These are phyloP conservation scores for Philopotamus ludificatus DNA, from an alignment of 1,140 invertebrate species.

Conservation along the genomic window DNA sequence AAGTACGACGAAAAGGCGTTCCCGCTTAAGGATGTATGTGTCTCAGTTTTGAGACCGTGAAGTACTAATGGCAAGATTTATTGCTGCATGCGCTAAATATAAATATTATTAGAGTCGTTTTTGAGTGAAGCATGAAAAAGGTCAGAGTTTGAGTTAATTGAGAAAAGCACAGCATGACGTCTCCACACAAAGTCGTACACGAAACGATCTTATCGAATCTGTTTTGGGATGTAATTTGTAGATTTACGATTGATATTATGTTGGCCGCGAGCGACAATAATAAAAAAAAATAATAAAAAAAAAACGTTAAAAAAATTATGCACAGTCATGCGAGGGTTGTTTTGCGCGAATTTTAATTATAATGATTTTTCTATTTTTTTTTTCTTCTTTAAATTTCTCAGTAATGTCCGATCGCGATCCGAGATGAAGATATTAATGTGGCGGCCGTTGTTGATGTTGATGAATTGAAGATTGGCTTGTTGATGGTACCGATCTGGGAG, in stretches of 20 bases:
- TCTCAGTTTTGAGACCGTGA: neutral
- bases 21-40: neutral
- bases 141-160: neutral
- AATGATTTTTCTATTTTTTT: too few species aligned
- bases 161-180: neutral
- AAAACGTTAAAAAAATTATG: too few species aligned
- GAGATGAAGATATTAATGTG: neutral
- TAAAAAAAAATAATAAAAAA: neutral
- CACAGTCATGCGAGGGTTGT: neutral
- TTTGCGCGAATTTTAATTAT: neutral
- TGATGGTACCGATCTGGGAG: neutral
- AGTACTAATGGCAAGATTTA: neutral
- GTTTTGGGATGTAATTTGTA: neutral
- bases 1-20: neutral
- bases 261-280: neutral
- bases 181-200: too few species aligned
- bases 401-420: too few species aligned
- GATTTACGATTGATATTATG: neutral
- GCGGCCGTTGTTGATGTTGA: neutral
- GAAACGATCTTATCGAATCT: too few species aligned
- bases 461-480: neutral
- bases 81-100: neutral
- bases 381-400: too few species aligned
- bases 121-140: neutral
- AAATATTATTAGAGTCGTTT: neutral